Conservation (phyloP, 2,888 invertebrate species). For the Teleiodes luculella region DNA sequence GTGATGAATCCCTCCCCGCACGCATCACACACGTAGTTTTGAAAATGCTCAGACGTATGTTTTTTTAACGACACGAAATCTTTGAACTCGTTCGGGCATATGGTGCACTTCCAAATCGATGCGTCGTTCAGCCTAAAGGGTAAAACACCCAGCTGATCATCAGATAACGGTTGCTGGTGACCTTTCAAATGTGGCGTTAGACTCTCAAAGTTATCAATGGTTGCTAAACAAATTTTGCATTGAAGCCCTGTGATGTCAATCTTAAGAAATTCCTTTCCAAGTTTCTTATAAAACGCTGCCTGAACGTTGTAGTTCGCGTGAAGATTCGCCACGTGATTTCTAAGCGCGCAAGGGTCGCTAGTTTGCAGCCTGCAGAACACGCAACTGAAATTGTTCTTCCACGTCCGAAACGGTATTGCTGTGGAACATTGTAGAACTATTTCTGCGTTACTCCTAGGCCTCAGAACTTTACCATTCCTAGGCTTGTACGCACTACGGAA, state of each 20-base stretch:
- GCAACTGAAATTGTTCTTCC: slow-evolving; percentile 69
- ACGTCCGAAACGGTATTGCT: slow-evolving; percentile 65
- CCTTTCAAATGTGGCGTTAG: slow-evolving; percentile 61
- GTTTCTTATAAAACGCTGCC: slow-evolving; percentile 66
- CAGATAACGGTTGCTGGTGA: slow-evolving; percentile 61
- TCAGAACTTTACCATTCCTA: slow-evolving; percentile 57
- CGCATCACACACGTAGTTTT: slow-evolving; percentile 70
- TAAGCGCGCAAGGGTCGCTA: slow-evolving; percentile 55
- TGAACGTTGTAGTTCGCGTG: slow-evolving; percentile 65
- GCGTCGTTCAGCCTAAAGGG: slow-evolving; percentile 65
- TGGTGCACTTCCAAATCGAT: slow-evolving; percentile 64
- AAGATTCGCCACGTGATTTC: slow-evolving; percentile 53
- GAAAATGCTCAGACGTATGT: slow-evolving; percentile 66
- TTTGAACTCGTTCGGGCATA: slow-evolving; percentile 66
- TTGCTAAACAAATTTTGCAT: slow-evolving; percentile 64
- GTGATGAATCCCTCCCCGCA: slow-evolving; percentile 73
- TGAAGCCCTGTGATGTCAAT: slow-evolving; percentile 68
- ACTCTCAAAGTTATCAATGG: slow-evolving; percentile 52
- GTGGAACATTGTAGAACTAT: slow-evolving; percentile 68
- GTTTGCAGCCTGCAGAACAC: slow-evolving; percentile 67
- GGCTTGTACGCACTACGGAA: slow-evolving; percentile 62
- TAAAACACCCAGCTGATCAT: slow-evolving; percentile 61
- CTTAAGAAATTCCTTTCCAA: slow-evolving; percentile 67
- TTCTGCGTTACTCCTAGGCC: slow-evolving; percentile 62
- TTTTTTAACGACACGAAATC: slow-evolving; percentile 65